phyloP scores from a whole-genome alignment of 1,140 invertebrate species.

The Drosophila kohkoa region DNA sequence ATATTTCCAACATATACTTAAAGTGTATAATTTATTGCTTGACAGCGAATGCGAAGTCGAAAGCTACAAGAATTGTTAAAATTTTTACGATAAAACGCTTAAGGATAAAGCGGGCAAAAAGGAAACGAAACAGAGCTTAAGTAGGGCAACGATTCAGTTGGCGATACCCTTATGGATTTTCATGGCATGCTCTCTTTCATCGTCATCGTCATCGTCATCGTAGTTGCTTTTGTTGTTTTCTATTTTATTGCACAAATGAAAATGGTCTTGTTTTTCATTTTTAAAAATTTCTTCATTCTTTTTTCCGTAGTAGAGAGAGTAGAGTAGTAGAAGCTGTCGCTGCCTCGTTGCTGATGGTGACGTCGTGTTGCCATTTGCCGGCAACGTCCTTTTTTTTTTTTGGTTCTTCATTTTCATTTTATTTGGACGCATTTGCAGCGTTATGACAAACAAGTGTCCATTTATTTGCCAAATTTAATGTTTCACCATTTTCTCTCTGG shows the following conservation, averaged over 20 bases:
- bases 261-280: conserved; percentile 82
- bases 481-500: conserved; percentile 75
- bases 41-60: too few relatives aligned
- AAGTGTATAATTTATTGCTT: too few relatives aligned
- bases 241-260: conserved; percentile 82
- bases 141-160: conserved; percentile 10
- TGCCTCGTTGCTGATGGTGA: conserved; percentile 17
- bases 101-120: background rate
- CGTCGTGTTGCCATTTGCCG: conserved; percentile 14
- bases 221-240: conserved; percentile 68
- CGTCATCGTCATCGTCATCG: too few relatives aligned
- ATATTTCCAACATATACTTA: too few relatives aligned
- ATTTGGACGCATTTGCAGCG: conserved; percentile 80
- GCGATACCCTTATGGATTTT: conserved; percentile 9
- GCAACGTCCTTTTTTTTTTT: conserved; percentile 45
- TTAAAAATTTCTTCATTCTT: conserved; percentile 48
- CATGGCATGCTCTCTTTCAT: background rate
- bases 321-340: conserved; percentile 47
- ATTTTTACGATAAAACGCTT: background rate
- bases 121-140: background rate
- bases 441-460: conserved; percentile 84
- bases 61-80: too few relatives aligned
- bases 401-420: conserved; percentile 65
- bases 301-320: too few relatives aligned
- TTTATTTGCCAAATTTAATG: conserved; percentile 83